Evolutionary conservation across 2,888 invertebrate species (phyloP).

Genomic region (Athripsodes cinereus): DNA sequence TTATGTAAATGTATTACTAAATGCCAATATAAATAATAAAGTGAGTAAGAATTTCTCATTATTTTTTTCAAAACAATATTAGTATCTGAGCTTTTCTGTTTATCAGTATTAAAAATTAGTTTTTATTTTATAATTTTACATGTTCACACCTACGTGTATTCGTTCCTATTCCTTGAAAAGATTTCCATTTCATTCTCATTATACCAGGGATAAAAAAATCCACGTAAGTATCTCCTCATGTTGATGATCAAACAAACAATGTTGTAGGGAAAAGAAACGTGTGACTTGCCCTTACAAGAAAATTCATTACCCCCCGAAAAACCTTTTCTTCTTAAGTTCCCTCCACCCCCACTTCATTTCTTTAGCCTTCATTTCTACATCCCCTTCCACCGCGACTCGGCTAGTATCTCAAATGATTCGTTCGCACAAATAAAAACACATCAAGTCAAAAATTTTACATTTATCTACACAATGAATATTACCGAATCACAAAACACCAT

Average conservation of each 20-base stretch:
- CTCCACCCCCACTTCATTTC: conserved; percentile 11
- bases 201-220: background rate
- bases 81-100: no score
- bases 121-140: no score
- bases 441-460: background rate
- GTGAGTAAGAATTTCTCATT: no score
- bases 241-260: background rate
- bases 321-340: conserved; percentile 18
- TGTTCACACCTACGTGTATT: background rate
- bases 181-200: background rate
- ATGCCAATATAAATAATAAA: no score
- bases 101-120: no score
- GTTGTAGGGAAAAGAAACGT: conserved; percentile 3
- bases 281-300: conserved; percentile 19
- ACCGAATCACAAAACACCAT: no score
- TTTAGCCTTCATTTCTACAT: conserved; percentile 12
- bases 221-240: background rate
- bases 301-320: conserved; percentile 28
- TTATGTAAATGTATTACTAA: no score
- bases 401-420: background rate
- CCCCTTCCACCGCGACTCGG: background rate
- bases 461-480: no score
- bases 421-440: no score
- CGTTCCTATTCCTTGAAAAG: background rate
- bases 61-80: no score